These are phyloP conservation scores for Eupithecia tripunctaria DNA, from an alignment of 2,888 invertebrate genomes.

Conservation along the genomic window DNA sequence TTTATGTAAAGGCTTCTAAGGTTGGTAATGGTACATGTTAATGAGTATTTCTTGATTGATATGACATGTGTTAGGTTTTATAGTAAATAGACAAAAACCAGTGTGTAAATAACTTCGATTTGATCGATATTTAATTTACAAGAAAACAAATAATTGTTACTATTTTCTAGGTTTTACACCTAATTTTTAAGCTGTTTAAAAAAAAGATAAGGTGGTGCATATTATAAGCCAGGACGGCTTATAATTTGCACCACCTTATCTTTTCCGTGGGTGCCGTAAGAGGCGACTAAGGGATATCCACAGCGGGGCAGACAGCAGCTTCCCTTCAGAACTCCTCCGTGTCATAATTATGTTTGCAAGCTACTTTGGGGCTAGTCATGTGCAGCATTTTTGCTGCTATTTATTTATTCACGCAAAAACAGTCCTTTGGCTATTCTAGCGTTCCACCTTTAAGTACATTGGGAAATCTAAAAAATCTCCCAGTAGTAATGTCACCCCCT, in stretches of 20 bases:
- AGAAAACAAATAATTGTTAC: no score
- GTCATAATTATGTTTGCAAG: not conserved
- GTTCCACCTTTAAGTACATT: constrained; percentile 9
- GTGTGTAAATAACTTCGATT: not conserved
- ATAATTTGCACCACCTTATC: no score
- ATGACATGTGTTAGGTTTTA: not conserved
- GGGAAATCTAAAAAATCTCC: constrained; percentile 26
- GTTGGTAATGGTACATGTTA: constrained; percentile 6
- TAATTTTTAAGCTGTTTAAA: no score
- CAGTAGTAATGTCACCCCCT: constrained; percentile 34
- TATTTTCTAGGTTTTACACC: no score
- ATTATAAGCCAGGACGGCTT: no score
- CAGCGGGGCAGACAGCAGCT: no score
- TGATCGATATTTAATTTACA: not conserved
- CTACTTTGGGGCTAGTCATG: not conserved
- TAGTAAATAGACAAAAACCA: not conserved
- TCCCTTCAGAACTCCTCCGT: no score
- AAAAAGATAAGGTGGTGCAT: no score
- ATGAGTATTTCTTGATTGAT: not conserved
- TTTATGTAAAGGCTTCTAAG: constrained; percentile 13
- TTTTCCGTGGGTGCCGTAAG: no score
- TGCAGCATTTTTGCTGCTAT: not conserved
- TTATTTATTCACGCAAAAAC: not conserved
- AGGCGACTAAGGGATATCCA: no score
- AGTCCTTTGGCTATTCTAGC: not conserved